Evolutionary conservation across 2,888 invertebrate species (phyloP).

Genomic region (Tupiocoris notatus): DNA sequence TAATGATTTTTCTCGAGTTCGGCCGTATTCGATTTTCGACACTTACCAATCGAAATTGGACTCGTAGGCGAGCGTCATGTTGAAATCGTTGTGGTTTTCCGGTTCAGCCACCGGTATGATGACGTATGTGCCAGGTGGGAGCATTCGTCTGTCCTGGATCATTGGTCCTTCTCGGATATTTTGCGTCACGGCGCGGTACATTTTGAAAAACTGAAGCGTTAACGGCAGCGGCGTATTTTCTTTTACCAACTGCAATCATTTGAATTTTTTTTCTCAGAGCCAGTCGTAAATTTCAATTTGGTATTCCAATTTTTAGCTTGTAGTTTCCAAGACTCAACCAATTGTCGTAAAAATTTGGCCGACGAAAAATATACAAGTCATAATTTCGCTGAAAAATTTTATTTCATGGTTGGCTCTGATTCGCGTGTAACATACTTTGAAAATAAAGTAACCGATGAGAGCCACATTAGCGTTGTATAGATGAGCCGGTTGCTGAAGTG

Average conservation of each 20-base stretch:
- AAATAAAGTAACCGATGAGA: constrained; percentile 30
- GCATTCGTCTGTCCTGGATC: constrained; percentile 4
- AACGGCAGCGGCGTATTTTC: constrained; percentile 17
- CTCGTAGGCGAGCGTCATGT: constrained; percentile 11
- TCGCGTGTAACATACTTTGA: constrained; percentile 8
- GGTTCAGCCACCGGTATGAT: constrained; percentile 32
- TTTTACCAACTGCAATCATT: constrained; percentile 33
- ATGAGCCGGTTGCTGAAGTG: constrained; percentile 28
- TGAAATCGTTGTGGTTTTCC: constrained; percentile 28
- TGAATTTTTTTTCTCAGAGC: no score
- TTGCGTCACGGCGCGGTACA: constrained; percentile 23
- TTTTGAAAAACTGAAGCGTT: constrained; percentile 15
- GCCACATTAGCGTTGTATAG: constrained; percentile 25
- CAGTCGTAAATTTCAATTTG: no score
- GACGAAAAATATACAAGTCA: no score
- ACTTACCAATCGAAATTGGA: constrained; percentile 27
- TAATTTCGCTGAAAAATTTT: no score
- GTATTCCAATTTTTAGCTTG: no score
- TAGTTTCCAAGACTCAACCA: no score
- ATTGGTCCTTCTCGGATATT: background rate
- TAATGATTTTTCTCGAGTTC: no score
- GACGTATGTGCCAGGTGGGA: constrained; percentile 16
- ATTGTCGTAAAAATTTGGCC: no score
- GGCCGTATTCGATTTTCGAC: background rate
- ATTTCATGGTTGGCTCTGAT: no score